Conservation (phyloP, 2,888 invertebrate genomes). For the Malthinus flaveolus region DNA sequence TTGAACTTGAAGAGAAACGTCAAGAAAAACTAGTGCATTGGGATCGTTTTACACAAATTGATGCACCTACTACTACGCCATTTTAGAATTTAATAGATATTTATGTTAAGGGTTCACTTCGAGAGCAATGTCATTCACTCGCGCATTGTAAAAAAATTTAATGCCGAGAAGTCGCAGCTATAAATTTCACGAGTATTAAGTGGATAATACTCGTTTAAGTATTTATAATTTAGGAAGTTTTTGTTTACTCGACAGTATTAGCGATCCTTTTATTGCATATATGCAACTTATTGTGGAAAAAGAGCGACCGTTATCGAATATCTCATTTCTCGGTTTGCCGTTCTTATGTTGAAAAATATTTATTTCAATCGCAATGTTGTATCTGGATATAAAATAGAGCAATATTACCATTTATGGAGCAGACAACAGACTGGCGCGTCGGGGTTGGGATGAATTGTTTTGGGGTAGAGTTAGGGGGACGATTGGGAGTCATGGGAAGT, state of each 20-base stretch:
- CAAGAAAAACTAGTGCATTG: too few species aligned
- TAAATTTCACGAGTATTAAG: too few species aligned
- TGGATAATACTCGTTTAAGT: background rate
- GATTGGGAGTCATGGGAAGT: constrained; percentile 16
- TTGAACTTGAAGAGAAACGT: too few species aligned
- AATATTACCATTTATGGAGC: constrained; percentile 47
- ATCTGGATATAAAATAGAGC: constrained; percentile 47
- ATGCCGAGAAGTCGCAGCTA: too few species aligned
- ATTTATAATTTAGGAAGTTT: background rate
- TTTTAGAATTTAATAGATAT: too few species aligned
- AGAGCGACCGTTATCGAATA: constrained; percentile 10
- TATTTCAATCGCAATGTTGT: constrained; percentile 44
- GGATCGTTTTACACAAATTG: too few species aligned
- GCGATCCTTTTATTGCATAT: constrained; percentile 12
- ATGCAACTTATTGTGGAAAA: constrained; percentile 19
- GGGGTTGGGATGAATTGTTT: constrained; percentile 41
- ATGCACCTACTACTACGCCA: too few species aligned
- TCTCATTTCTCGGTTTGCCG: constrained; percentile 12
- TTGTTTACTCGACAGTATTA: background rate
- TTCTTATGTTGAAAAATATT: constrained; percentile 28
- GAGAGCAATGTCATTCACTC: too few species aligned
- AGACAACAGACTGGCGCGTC: constrained; percentile 49
- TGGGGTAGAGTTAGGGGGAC: constrained; percentile 16
- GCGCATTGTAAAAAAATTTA: too few species aligned
- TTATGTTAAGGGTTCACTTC: too few species aligned